Base-by-base conservation (phyloP, 2,888 invertebrate genomes). In the Lobophora halterata region DNA sequence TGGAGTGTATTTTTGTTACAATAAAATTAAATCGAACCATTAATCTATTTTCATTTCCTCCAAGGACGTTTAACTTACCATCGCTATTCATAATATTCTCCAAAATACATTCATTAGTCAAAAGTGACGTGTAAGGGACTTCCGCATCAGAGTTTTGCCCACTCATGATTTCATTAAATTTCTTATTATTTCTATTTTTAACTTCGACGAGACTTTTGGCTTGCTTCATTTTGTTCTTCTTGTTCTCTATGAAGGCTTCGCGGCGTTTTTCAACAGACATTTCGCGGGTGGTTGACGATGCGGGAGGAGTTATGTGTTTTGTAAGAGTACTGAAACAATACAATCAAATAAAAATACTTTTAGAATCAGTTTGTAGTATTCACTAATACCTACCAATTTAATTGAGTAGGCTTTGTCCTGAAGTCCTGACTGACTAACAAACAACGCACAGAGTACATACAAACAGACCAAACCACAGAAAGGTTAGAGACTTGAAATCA, bases 271-370 rank as follows among this genome's bases (percentile, higher is more conserved):
- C 73, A 1, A 71, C 64, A 1, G 70, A 71, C 34, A 70, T 53
- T 44, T 69, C 75, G 25, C 71, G 69, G n/a, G 76, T 68, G 4
- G 68, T 69, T 0, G 81, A 77, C 0, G 86, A 83, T 1, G 87
- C 77, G 1, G 91, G 90, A 1, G 91, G 91, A 0, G 92, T 91
- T 75, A 93, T 90, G 61, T 93, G 92, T 64, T 91, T 91, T 7
- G 93, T 93, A 53, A 93, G 68, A 0, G 93, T 92, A 55, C 93
- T 93, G 63, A 24, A 72, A 77, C 2, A 10, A 23, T 5, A 10
- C 17, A 17, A 5, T 3, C n/a, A n/a, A n/a, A n/a, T n/a, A n/a
- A n/a, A n/a, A n/a, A n/a, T n/a, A n/a, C n/a, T n/a, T n/a, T n/a
- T n/a, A n/a, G n/a, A n/a, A n/a, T n/a, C n/a, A n/a, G n/a, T n/a